Percentiles rank a stretch among this genome's conserved stretches.
These are phyloP conservation scores for Osmoderma eremita DNA, from an alignment of 2,888 invertebrate genomes.

Conservation along the genomic window DNA sequence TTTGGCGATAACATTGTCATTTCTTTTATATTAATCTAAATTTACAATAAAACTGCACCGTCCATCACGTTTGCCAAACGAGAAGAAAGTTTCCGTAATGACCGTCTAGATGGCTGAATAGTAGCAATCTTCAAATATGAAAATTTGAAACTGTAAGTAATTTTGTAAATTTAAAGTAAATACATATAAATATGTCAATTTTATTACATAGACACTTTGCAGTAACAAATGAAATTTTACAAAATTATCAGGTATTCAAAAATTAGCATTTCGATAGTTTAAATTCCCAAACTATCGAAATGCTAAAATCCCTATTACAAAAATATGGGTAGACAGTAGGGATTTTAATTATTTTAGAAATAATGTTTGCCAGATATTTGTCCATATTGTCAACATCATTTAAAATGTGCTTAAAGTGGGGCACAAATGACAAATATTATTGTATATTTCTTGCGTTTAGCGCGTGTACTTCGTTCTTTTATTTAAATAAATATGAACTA, in stretches of 20 bases:
- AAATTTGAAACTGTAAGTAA: constrained; percentile 38
- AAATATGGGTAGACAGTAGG: too few relatives aligned
- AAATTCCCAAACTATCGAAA: too few relatives aligned
- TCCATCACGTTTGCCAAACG: constrained; percentile 52
- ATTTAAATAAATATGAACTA: too few relatives aligned
- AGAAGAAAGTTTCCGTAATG: constrained; percentile 46
- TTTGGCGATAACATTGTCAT: constrained; percentile 67
- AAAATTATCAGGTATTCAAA: constrained; percentile 8
- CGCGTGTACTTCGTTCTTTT: too few relatives aligned
- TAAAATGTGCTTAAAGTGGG: too few relatives aligned
- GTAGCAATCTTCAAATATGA: constrained; percentile 19
- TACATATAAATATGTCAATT: constrained; percentile 39
- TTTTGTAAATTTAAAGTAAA: constrained; percentile 36
- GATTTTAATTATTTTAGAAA: neutral
- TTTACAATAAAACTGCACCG: constrained; percentile 46
- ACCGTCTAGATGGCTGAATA: constrained; percentile 31
- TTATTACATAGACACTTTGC: constrained; percentile 39
- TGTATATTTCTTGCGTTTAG: too few relatives aligned
- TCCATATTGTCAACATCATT: too few relatives aligned
- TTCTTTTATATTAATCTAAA: constrained; percentile 48
- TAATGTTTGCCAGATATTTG: too few relatives aligned
- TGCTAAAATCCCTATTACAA: constrained; percentile 3
- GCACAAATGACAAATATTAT: too few relatives aligned
- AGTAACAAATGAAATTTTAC: constrained; percentile 42
- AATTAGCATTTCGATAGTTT: too few relatives aligned